A percentile compares a stretch with the other conserved stretches of the same genome.
phyloP scores from a whole-genome alignment of 1,140 invertebrate genomes.

The Ylistrum balloti region DNA sequence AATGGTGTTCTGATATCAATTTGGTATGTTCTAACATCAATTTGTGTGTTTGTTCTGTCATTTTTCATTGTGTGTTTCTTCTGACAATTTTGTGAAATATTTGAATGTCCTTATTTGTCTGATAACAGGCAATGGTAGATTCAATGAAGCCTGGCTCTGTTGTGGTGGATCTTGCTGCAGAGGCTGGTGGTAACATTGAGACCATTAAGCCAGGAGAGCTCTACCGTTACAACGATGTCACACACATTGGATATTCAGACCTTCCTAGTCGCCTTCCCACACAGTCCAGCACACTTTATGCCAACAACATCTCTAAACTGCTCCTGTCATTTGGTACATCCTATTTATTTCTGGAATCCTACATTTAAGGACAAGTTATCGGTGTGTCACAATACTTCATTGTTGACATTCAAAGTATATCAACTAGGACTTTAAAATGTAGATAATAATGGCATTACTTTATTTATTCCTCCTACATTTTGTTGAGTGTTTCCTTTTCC shows the following conservation, averaged over 20 bases:
- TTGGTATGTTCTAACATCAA: too few relatives aligned
- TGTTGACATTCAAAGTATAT: too few relatives aligned
- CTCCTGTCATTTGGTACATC: constrained; percentile 89
- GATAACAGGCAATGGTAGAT: constrained; percentile 89
- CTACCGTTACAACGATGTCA: constrained; percentile 89
- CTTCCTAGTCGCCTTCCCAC: constrained; percentile 92
- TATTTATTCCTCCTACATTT: too few relatives aligned
- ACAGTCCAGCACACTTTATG: constrained; percentile 93
- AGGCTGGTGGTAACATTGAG: constrained; percentile 94
- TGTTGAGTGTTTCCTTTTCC: too few relatives aligned
- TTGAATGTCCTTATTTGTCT: constrained; percentile 37
- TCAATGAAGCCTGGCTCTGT: constrained; percentile 95
- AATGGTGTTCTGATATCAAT: too few relatives aligned
- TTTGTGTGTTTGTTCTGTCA: too few relatives aligned
- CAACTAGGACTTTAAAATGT: too few relatives aligned
- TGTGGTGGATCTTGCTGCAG: constrained; percentile 94
- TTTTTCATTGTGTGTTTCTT: not conserved
- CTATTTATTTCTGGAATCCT: constrained; percentile 46
- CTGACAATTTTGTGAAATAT: too few relatives aligned
- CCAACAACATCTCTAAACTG: constrained; percentile 95
- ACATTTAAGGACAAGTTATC: too few relatives aligned
- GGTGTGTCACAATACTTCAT: too few relatives aligned
- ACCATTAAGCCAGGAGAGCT: constrained; percentile 92
- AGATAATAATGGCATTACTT: too few relatives aligned
- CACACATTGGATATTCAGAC: constrained; percentile 93